Conservation (phyloP, 2,888 invertebrate species). For the Heliconius sara region DNA sequence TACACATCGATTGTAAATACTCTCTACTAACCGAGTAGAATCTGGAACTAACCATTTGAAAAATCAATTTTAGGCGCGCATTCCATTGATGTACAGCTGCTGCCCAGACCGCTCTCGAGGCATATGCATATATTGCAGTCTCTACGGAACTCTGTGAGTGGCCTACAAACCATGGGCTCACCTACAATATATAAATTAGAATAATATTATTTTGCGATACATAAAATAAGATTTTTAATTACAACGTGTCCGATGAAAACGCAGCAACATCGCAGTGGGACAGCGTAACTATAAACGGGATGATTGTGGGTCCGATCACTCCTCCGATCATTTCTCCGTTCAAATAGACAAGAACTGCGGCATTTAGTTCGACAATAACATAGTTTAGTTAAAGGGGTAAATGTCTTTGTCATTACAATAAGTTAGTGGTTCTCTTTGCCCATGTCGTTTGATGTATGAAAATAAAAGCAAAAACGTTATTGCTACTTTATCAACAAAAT, state of each 20-base stretch:
- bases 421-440: too few species aligned
- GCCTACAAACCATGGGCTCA: constrained; percentile 70
- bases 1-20: too few species aligned
- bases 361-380: too few species aligned
- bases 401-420: too few species aligned
- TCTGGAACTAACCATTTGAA: not conserved
- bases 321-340: not conserved
- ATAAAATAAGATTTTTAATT: not conserved
- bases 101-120: constrained; percentile 63
- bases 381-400: too few species aligned
- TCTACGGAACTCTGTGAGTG: constrained; percentile 70
- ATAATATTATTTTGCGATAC: not conserved
- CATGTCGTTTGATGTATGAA: too few species aligned
- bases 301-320: not conserved
- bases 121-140: constrained; percentile 83
- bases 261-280: not conserved
- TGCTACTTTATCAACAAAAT: not conserved
- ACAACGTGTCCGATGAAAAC: not conserved
- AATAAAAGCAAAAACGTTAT: too few species aligned
- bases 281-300: not conserved
- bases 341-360: not conserved
- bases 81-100: constrained; percentile 63
- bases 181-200: constrained; percentile 51
- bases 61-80: constrained; percentile 50
- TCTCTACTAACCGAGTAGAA: not conserved